These are phyloP conservation scores for Mimas tiliae DNA, from an alignment of 2,888 invertebrate genomes.

Conservation along the genomic window DNA sequence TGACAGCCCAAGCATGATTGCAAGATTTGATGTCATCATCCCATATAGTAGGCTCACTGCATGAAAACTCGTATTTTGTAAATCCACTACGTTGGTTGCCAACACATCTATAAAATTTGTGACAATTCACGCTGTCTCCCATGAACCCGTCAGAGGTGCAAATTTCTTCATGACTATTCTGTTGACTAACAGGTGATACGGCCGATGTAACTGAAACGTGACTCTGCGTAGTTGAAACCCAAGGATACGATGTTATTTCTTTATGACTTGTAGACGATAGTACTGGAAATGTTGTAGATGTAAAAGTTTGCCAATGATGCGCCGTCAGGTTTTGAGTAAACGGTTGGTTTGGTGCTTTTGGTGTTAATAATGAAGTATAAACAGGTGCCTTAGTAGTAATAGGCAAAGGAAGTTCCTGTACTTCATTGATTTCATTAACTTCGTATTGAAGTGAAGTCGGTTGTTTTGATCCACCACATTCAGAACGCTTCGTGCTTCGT, in stretches of 20 bases:
- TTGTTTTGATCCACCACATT: constrained; percentile 82
- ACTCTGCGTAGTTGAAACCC: not conserved
- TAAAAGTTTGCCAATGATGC: not conserved
- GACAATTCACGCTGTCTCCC: constrained; percentile 89
- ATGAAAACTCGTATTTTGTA: constrained; percentile 89
- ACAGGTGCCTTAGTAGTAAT: constrained; percentile 54
- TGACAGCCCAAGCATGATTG: constrained; percentile 88
- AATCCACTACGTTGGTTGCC: constrained; percentile 85
- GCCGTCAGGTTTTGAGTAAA: not conserved
- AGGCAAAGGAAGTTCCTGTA: constrained; percentile 64
- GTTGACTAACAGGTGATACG: constrained; percentile 15
- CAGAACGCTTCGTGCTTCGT: constrained; percentile 86
- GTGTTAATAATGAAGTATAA: constrained; percentile 34
- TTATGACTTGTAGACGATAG: constrained; percentile 30
- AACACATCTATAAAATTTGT: constrained; percentile 92
- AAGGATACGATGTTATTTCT: not conserved
- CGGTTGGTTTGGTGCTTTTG: constrained; percentile 22
- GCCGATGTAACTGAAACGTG: not conserved
- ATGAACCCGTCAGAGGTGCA: constrained; percentile 90
- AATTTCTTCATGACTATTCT: constrained; percentile 44
- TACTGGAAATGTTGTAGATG: constrained; percentile 18
- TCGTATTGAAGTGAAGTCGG: constrained; percentile 41
- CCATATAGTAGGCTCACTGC: constrained; percentile 91
- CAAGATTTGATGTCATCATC: constrained; percentile 89
- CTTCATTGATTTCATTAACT: constrained; percentile 78